Conservation (phyloP, 2,888 invertebrate species). For the Cataglyphis rosenhaueri region DNA sequence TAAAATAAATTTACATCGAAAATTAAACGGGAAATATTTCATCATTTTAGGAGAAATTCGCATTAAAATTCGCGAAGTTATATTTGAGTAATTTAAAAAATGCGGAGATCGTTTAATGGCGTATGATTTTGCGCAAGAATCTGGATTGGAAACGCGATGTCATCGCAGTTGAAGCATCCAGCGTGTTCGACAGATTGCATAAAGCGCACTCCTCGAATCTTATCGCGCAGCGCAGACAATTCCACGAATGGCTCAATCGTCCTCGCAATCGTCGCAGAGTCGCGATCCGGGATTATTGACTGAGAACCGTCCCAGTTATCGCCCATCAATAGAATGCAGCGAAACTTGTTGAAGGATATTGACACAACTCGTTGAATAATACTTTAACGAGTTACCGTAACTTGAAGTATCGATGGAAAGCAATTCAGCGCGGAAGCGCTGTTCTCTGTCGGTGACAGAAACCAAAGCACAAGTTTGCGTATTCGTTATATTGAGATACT, state of each 20-base stretch:
- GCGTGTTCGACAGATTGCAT: background rate
- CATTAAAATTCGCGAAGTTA: background rate
- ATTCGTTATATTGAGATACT: constrained; percentile 7
- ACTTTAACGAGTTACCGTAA: constrained; percentile 20
- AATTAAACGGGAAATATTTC: background rate
- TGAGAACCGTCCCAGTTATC: constrained; percentile 1
- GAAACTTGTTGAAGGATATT: constrained; percentile 15
- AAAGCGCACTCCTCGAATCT: background rate
- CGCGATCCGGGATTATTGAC: constrained; percentile 13
- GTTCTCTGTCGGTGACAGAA: background rate
- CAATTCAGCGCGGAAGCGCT: background rate
- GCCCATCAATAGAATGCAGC: background rate
- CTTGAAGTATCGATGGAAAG: background rate
- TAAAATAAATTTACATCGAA: background rate
- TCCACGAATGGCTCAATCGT: constrained; percentile 18
- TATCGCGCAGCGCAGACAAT: background rate
- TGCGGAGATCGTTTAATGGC: background rate
- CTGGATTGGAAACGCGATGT: background rate
- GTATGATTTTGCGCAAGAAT: background rate
- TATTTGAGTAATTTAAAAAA: background rate
- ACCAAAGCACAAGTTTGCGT: background rate
- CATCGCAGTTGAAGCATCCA: constrained; percentile 2
- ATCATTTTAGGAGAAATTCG: background rate
- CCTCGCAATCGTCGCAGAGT: background rate
- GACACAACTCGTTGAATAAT: constrained; percentile 6